These are phyloP conservation scores for Ectobius pallidus DNA, from an alignment of 2,888 invertebrate species.

Conservation along the genomic window DNA sequence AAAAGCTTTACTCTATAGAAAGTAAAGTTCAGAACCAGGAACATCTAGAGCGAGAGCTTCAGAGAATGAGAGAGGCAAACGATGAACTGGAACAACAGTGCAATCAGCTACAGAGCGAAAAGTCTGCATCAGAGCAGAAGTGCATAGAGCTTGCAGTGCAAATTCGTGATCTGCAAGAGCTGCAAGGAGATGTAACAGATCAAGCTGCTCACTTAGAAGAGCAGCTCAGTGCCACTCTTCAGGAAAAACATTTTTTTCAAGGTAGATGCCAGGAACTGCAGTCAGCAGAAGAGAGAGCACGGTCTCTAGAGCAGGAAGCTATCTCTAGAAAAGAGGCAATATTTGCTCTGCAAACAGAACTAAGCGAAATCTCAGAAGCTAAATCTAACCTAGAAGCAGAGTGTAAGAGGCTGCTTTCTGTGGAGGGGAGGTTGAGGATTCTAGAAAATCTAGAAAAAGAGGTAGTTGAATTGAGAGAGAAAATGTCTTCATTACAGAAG, in stretches of 20 bases:
- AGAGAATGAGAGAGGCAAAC: background rate
- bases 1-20: slow-evolving; percentile 25
- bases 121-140: slow-evolving; percentile 1
- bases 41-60: slow-evolving; percentile 25
- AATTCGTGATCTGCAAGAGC: background rate
- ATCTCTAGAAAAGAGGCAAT: background rate
- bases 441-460: slow-evolving; percentile 39
- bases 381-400: background rate
- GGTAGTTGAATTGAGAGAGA: slow-evolving; percentile 31
- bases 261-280: background rate
- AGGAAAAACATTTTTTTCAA: background rate
- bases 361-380: background rate
- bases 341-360: background rate
- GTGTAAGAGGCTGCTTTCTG: background rate
- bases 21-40: slow-evolving; percentile 32
- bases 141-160: background rate
- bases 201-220: background rate
- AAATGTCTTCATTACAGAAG: slow-evolving; percentile 19
- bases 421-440: slow-evolving; percentile 5
- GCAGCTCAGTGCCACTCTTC: background rate
- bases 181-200: background rate
- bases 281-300: background rate
- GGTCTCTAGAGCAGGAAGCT: background rate
- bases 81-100: slow-evolving; percentile 6
- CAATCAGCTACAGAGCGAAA: slow-evolving; percentile 3